Evolutionary conservation across 2,113 vertebrate genomes (phyloP).

Genomic region (Pholis gunnellus): DNA sequence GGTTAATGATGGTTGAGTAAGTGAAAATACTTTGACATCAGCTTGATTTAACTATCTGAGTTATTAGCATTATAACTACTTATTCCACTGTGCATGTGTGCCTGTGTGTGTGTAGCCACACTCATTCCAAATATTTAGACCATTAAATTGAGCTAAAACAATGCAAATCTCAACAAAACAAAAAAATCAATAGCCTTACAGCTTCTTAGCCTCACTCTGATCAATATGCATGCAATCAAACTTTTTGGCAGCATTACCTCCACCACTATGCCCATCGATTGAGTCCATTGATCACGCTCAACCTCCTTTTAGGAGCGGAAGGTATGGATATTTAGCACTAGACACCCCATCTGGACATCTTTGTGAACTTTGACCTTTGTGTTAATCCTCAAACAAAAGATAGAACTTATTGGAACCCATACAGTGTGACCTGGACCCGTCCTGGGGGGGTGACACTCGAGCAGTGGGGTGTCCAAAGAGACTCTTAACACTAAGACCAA

Average conservation of each 20-base stretch:
- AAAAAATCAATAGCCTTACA: slow-evolving; percentile 77
- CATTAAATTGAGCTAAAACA: slow-evolving; percentile 42
- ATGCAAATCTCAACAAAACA: slow-evolving; percentile 46
- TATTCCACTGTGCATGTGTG: neutral
- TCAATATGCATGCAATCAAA: slow-evolving; percentile 83
- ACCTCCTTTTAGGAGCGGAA: slow-evolving; percentile 73
- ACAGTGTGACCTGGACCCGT: slow-evolving; percentile 60
- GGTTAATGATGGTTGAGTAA: neutral
- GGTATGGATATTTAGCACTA: slow-evolving; percentile 72
- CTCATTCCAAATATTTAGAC: slow-evolving; percentile 28
- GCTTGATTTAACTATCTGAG: neutral
- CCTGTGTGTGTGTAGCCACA: neutral
- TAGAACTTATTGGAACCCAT: slow-evolving; percentile 69
- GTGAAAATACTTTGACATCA: neutral
- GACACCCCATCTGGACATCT: slow-evolving; percentile 77
- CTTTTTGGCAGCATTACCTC: slow-evolving; percentile 72
- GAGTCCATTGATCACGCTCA: slow-evolving; percentile 73
- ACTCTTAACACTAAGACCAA: slow-evolving; percentile 15
- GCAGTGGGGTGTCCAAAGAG: slow-evolving; percentile 40
- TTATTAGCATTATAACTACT: neutral
- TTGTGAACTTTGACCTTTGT: slow-evolving; percentile 74
- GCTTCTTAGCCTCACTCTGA: slow-evolving; percentile 71
- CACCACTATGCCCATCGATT: slow-evolving; percentile 73
- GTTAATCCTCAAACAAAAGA: slow-evolving; percentile 79
- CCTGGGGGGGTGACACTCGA: slow-evolving; percentile 10